Evolutionary conservation across 2,797 vertebrate genomes (phyloP), one percentile per base, ranked within the genome.

Genomic region (Dicrostonyx torquatus): DNA sequence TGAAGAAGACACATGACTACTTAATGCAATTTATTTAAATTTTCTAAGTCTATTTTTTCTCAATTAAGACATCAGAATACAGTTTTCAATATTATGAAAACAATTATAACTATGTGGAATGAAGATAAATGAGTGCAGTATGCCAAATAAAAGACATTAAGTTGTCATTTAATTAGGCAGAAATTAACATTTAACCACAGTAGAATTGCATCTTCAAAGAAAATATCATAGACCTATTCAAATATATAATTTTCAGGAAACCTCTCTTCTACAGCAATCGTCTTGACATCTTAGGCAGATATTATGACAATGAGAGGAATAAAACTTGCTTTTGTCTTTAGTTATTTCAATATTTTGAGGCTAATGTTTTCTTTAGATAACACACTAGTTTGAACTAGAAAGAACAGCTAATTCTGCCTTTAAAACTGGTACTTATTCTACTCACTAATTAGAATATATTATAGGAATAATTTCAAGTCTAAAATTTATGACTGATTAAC

Each of bases 391-490:
- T 83, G 24, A 94, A 18, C 31, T 66, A 66, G 12, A 15, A 14
- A 66, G 5, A 92, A 86, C 13, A 37, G 40, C 75, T 75, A 55
- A 18, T 88, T 87, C 7, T 73, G 55, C 9, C 82, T 94, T 93
- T 91, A 5, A 76, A 93, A 40, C 1, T 77, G 43, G 20, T 55
- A 45, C 70, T 94, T 86, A 76, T 11, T 90, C 3, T 29, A 76
- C 31, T 88, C 24, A 79, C 37, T 92, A 14, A 34, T 92, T 87
- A 94, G 45, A 15, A 91, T 79, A 96, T 73, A 13, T 20, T 18
- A 53, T 17, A 93, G 34, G 43, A 77, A 89, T 55, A 94, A 91
- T 95, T 95, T 96, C 64, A 89, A 87, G 83, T 29, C 29, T 87
- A 91, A 91, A 93, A 92, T 11, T 95, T 50, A 96, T 26, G 20